Evolutionary conservation across 2,113 vertebrate species (phyloP).

Genomic region (Myanophis thanlyinensis): DNA sequence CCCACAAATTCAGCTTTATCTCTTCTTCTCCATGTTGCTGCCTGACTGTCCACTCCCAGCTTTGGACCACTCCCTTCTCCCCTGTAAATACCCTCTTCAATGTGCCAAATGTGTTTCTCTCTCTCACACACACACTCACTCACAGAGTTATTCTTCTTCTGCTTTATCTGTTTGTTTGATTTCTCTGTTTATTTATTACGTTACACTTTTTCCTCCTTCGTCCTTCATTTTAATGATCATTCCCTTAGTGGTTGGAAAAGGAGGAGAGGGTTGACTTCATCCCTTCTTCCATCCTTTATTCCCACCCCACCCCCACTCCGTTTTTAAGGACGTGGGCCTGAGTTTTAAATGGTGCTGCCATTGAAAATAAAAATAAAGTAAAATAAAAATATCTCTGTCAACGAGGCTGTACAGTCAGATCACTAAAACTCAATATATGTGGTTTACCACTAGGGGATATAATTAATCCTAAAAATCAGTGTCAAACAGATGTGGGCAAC

Average conservation of each 20-base stretch:
- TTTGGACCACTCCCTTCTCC: conserved; percentile 16
- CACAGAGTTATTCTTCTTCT: background rate
- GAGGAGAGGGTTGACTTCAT: background rate
- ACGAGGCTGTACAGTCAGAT: background rate
- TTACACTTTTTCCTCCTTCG: background rate
- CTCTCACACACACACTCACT: background rate
- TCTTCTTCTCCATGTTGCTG: conserved; percentile 10
- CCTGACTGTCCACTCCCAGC: conserved; percentile 22
- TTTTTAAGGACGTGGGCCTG: background rate
- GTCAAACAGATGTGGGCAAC: background rate
- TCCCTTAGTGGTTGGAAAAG: background rate
- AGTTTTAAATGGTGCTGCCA: conserved; percentile 13
- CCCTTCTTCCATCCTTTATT: background rate
- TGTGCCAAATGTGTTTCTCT: conserved; percentile 25
- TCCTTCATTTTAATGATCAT: background rate
- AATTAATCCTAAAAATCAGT: background rate
- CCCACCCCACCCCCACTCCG: no score
- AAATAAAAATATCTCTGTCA: background rate
- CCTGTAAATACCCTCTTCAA: conserved; percentile 30
- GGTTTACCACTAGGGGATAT: background rate
- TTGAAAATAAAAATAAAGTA: background rate
- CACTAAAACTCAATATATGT: background rate
- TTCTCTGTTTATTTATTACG: background rate
- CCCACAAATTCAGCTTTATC: conserved; percentile 5
- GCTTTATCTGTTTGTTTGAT: conserved; percentile 15